Conservation (phyloP, 2,888 invertebrate species). For the Eudasyphora cyanicolor region DNA sequence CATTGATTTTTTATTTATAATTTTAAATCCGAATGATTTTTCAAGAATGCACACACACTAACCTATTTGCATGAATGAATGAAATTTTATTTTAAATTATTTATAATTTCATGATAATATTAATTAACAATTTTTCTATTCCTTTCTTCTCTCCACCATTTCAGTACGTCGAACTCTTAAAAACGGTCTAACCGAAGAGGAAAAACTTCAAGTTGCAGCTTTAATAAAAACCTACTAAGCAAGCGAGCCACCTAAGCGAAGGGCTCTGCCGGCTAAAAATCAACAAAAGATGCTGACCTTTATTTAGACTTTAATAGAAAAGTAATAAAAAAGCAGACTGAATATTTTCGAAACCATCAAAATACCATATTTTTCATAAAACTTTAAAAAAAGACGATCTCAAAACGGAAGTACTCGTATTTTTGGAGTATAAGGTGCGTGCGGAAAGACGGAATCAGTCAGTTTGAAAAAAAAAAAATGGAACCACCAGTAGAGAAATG, state of each 20-base stretch:
- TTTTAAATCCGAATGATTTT: not conserved
- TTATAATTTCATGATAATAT: not conserved
- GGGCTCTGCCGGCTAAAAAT: constrained; percentile 40
- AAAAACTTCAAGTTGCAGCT: constrained; percentile 88
- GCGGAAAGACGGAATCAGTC: constrained; percentile 21
- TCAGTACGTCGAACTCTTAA: constrained; percentile 90
- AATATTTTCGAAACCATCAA: constrained; percentile 38
- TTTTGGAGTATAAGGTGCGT: no score
- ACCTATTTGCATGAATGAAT: not conserved
- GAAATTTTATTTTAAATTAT: constrained; percentile 72
- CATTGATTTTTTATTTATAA: not conserved
- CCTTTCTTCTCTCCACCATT: constrained; percentile 21
- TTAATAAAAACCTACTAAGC: constrained; percentile 86
- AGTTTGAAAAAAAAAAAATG: not conserved
- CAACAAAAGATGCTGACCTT: constrained; percentile 26
- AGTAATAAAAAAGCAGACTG: constrained; percentile 47
- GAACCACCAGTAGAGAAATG: not conserved
- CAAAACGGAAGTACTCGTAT: constrained; percentile 51
- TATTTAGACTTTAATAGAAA: constrained; percentile 17
- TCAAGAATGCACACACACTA: not conserved
- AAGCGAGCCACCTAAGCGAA: not conserved
- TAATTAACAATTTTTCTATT: not conserved
- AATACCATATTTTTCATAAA: constrained; percentile 32
- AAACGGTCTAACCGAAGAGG: constrained; percentile 90
- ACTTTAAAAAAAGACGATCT: constrained; percentile 55